phyloP scores from a whole-genome alignment of 2,888 invertebrate genomes.

The Hirtodrosophila histrioides region DNA sequence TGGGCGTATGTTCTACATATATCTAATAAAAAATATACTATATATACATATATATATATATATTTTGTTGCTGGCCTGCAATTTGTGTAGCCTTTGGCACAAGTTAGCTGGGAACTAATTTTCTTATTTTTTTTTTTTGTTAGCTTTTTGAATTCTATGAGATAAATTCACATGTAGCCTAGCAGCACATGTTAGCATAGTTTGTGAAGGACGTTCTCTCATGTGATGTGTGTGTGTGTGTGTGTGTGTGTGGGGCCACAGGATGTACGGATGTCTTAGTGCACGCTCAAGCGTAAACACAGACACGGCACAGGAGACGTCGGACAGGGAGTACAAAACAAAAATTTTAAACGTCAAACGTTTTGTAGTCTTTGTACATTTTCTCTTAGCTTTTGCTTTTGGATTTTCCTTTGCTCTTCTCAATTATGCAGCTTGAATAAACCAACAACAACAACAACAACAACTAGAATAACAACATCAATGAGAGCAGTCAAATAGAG shows the following conservation, averaged over 20 bases:
- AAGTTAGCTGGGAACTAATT: constrained; percentile 9
- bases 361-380: constrained; percentile 53
- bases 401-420: constrained; percentile 42
- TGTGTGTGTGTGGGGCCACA: constrained; percentile 25
- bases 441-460: constrained; percentile 32
- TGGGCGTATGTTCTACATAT: neutral
- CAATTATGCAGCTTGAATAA: constrained; percentile 71
- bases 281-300: constrained; percentile 54
- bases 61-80: neutral
- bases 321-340: constrained; percentile 17
- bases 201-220: constrained; percentile 49
- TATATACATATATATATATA: neutral
- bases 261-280: constrained; percentile 64
- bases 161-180: constrained; percentile 26
- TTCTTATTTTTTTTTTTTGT: constrained; percentile 20
- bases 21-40: neutral
- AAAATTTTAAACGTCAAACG: constrained; percentile 68
- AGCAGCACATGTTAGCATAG: constrained; percentile 50
- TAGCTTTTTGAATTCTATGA: constrained; percentile 18
- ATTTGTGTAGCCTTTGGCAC: constrained; percentile 8
- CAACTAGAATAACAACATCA: constrained; percentile 25
- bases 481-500: constrained; percentile 31
- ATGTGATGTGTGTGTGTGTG: neutral
- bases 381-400: constrained; percentile 27
- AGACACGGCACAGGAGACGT: constrained; percentile 29